These are phyloP conservation scores for Mola mola DNA, from an alignment of 2,113 vertebrate species.

Conservation along the genomic window DNA sequence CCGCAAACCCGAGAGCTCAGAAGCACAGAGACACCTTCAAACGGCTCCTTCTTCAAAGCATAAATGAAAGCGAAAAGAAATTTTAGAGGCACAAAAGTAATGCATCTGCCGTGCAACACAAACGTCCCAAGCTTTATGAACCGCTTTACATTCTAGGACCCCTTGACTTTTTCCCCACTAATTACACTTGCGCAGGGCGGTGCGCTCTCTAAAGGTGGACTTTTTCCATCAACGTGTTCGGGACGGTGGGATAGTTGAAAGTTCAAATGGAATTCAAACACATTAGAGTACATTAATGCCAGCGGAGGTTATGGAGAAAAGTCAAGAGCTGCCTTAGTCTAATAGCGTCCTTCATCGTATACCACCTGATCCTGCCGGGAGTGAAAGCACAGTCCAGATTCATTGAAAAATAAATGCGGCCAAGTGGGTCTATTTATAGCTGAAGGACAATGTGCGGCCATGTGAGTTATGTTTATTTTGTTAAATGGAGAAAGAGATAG, in stretches of 20 bases:
- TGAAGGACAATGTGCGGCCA: constrained; percentile 52
- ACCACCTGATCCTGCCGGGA: constrained; percentile 52
- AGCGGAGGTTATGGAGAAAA: constrained; percentile 58
- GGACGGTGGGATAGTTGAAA: constrained; percentile 33
- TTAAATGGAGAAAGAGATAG: constrained; percentile 25
- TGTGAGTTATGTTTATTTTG: constrained; percentile 49
- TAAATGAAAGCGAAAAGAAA: not conserved
- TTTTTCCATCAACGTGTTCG: constrained; percentile 42
- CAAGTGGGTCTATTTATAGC: constrained; percentile 66
- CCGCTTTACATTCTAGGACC: constrained; percentile 27
- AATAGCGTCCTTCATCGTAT: constrained; percentile 62
- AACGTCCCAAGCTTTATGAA: constrained; percentile 5
- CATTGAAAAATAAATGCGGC: constrained; percentile 68
- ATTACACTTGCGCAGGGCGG: constrained; percentile 44
- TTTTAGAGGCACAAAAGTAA: too few relatives aligned
- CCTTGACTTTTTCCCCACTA: constrained; percentile 37
- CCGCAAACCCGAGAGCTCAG: constrained; percentile 23
- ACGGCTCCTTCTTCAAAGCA: not conserved
- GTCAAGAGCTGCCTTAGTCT: constrained; percentile 66
- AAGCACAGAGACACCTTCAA: constrained; percentile 1
- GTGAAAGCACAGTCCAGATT: constrained; percentile 36
- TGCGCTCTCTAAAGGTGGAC: constrained; percentile 44
- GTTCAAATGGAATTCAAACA: constrained; percentile 67
- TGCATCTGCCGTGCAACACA: not conserved
- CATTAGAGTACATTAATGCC: constrained; percentile 66